Conservation (phyloP, 2,888 invertebrate species). For the Ichneumoninae sp. region DNA sequence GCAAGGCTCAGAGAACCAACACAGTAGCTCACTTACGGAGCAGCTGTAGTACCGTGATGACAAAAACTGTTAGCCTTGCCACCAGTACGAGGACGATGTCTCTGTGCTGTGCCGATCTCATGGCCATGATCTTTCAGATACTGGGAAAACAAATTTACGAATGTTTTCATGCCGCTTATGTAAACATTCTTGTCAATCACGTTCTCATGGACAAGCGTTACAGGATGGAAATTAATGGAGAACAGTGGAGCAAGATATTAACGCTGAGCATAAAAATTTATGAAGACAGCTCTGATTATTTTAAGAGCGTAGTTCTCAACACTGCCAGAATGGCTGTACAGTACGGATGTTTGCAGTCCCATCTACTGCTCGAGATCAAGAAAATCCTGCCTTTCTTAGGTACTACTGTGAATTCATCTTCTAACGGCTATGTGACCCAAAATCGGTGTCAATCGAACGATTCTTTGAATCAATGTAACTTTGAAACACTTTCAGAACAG, state of each 20-base stretch:
- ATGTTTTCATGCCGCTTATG: slow-evolving; percentile 85
- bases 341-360: slow-evolving; percentile 82
- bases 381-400: slow-evolving; percentile 75
- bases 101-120: slow-evolving; percentile 70
- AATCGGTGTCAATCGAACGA: background rate
- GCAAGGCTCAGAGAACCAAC: slow-evolving; percentile 78
- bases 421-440: background rate
- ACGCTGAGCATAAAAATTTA: slow-evolving; percentile 73
- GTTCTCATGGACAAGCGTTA: slow-evolving; percentile 86
- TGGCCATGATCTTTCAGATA: slow-evolving; percentile 74
- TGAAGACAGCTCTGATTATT: slow-evolving; percentile 80
- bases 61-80: slow-evolving; percentile 64
- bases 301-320: slow-evolving; percentile 84
- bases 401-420: slow-evolving; percentile 57
- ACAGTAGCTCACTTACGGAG: slow-evolving; percentile 83
- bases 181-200: slow-evolving; percentile 86
- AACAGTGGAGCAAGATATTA: slow-evolving; percentile 86
- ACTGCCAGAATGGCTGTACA: slow-evolving; percentile 84
- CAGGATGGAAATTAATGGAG: slow-evolving; percentile 85
- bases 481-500: slow-evolving; percentile 66
- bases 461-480: background rate
- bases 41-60: slow-evolving; percentile 75
- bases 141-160: slow-evolving; percentile 78
- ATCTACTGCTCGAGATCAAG: slow-evolving; percentile 75
- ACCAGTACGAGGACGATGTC: slow-evolving; percentile 61